Evolutionary conservation across 2,797 vertebrate genomes (phyloP).

Genomic region (Catamblyrhynchus diadema): DNA sequence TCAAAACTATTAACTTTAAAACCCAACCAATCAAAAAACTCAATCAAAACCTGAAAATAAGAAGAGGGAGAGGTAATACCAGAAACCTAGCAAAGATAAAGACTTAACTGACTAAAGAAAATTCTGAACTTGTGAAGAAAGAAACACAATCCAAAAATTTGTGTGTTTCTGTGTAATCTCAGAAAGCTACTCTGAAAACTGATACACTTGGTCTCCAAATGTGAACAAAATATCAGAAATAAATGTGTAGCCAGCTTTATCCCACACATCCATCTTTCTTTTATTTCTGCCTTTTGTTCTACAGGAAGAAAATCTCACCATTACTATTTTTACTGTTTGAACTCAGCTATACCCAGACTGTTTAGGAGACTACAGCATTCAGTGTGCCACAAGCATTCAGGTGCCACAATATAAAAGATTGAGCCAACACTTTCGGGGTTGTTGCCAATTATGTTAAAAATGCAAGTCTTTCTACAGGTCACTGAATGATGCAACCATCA

Average conservation of each 20-base stretch:
- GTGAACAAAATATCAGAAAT: not conserved
- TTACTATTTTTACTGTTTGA: not conserved
- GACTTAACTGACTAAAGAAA: not conserved
- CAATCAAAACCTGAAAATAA: not conserved
- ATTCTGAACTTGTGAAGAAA: not conserved
- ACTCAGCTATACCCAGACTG: not conserved
- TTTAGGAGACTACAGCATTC: not conserved
- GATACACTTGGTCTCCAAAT: not conserved
- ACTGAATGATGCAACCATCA: not conserved
- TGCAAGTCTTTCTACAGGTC: not conserved
- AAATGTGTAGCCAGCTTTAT: not conserved
- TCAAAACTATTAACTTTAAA: not conserved
- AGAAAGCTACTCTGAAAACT: not conserved
- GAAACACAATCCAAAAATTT: not conserved
- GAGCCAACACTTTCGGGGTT: not conserved
- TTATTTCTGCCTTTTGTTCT: not conserved
- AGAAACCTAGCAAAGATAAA: not conserved
- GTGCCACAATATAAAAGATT: not conserved
- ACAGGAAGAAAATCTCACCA: not conserved
- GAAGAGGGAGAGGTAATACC: not conserved
- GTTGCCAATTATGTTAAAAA: not conserved
- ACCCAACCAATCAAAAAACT: fast-evolving
- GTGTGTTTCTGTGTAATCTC: not conserved
- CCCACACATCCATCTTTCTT: not conserved
- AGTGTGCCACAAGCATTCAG: not conserved